phyloP scores from a whole-genome alignment of 2,797 vertebrate species.

The Lophotriccus pileatus region DNA sequence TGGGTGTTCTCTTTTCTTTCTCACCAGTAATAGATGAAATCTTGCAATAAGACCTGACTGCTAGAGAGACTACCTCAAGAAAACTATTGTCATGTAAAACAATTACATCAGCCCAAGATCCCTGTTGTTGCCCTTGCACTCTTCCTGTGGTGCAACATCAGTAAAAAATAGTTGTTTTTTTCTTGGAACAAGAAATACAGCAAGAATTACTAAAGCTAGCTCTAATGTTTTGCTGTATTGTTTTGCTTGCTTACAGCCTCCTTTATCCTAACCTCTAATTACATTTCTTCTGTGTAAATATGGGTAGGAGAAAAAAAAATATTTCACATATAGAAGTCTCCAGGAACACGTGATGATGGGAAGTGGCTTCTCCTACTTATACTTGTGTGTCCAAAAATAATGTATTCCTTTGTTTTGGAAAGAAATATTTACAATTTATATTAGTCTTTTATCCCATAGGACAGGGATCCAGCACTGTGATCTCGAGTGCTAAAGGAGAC shows the following conservation, averaged over 20 bases:
- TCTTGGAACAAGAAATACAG: background rate
- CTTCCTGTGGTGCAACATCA: conserved; percentile 1
- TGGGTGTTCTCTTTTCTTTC: conserved; percentile 54
- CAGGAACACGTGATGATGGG: background rate
- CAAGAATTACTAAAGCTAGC: background rate
- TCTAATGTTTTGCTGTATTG: background rate
- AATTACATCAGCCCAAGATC: background rate
- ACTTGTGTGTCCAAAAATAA: background rate
- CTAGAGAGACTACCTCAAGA: conserved; percentile 33
- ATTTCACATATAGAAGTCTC: background rate
- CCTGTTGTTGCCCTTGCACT: background rate
- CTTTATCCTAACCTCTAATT: conserved; percentile 36
- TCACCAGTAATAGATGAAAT: conserved; percentile 24
- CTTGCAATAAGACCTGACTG: conserved; percentile 32
- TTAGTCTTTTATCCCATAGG: background rate
- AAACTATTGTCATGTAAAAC: conserved; percentile 16
- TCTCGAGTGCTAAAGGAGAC: background rate
- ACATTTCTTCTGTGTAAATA: background rate
- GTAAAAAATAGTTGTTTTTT: background rate
- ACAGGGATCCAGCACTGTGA: background rate
- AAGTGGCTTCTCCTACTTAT: background rate
- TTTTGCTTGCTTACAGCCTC: background rate
- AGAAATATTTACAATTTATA: background rate
- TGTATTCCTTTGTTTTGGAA: background rate
- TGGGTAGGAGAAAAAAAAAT: background rate